A percentile compares a stretch with the other conserved stretches of the same genome.
These are phyloP conservation scores for Myoxocephalus aenaeus DNA, from an alignment of 2,797 vertebrate genomes.

Conservation along the genomic window DNA sequence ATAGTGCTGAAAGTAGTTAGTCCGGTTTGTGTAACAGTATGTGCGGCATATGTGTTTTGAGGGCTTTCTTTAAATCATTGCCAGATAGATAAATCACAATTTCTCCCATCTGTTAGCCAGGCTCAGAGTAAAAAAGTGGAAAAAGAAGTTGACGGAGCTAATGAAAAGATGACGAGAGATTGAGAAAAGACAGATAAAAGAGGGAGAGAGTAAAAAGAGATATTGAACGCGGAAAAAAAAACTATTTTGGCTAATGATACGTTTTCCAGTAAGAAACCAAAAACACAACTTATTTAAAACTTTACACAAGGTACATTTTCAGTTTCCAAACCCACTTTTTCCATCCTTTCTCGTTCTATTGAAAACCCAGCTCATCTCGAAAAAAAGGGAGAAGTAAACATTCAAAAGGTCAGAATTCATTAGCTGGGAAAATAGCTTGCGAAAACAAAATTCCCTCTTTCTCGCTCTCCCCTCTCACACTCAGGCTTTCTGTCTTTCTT, in stretches of 20 bases:
- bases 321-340: slow-evolving; percentile 16
- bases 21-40: slow-evolving; percentile 27
- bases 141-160: slow-evolving; percentile 13
- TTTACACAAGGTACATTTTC: slow-evolving; percentile 23
- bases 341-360: neutral
- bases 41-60: slow-evolving; percentile 45
- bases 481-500: slow-evolving; percentile 29
- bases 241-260: slow-evolving; percentile 25
- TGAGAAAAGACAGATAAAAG: slow-evolving; percentile 14
- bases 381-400: slow-evolving; percentile 52
- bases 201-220: slow-evolving; percentile 9
- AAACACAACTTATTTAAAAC: slow-evolving; percentile 34
- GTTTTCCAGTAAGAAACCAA: slow-evolving; percentile 20
- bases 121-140: neutral
- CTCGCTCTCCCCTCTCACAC: slow-evolving; percentile 18
- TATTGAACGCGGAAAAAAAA: slow-evolving; percentile 1
- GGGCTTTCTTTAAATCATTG: slow-evolving; percentile 49
- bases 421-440: slow-evolving; percentile 53
- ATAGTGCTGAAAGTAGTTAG: slow-evolving; percentile 43
- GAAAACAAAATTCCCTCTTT: slow-evolving; percentile 45
- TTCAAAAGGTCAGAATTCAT: slow-evolving; percentile 74
- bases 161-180: slow-evolving; percentile 35
- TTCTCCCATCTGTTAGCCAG: slow-evolving; percentile 61
- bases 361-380: slow-evolving; percentile 17
- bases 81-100: slow-evolving; percentile 64